A percentile compares a stretch with the other conserved stretches of the same genome.
These are phyloP conservation scores for Drosophila lutescens DNA, from an alignment of 2,888 invertebrate species.

Conservation along the genomic window DNA sequence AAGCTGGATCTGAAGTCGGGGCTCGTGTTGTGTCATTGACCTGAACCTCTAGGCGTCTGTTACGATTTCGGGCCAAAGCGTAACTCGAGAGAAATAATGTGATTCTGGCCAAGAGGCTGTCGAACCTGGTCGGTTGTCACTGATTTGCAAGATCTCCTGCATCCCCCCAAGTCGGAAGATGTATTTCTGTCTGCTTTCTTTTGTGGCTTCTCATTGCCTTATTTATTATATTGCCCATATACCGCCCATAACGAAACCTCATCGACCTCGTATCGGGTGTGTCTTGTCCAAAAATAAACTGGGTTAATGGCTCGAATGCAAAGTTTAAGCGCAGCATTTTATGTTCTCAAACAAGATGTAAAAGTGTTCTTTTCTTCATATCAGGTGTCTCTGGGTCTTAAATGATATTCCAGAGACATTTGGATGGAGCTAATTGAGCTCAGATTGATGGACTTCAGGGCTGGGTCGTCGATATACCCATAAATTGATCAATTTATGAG, in stretches of 20 bases:
- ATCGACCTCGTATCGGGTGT: constrained; percentile 59
- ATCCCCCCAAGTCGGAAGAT: constrained; percentile 27
- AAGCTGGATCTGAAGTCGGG: constrained; percentile 14
- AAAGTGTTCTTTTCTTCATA: constrained; percentile 31
- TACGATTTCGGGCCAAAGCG: constrained; percentile 40
- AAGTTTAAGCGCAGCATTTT: constrained; percentile 53
- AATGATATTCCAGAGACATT: constrained; percentile 13
- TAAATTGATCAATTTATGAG: constrained; percentile 53
- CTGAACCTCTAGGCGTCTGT: constrained; percentile 44
- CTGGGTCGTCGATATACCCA: background rate
- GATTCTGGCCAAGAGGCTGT: constrained; percentile 19
- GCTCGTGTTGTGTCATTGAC: constrained; percentile 51
- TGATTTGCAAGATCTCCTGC: constrained; percentile 66
- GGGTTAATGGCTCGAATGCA: constrained; percentile 67
- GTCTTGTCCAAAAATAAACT: constrained; percentile 61
- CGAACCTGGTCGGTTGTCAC: constrained; percentile 27
- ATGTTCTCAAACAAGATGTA: constrained; percentile 54
- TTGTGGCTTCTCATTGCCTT: constrained; percentile 20
- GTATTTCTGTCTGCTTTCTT: constrained; percentile 46
- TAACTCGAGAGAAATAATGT: constrained; percentile 17
- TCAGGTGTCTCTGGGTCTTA: constrained; percentile 23
- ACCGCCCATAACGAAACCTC: constrained; percentile 31
- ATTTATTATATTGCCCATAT: constrained; percentile 14
- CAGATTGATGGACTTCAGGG: constrained; percentile 34
- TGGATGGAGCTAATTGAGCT: constrained; percentile 21